A percentile compares a stretch with the other conserved stretches of the same genome.
Conservation (phyloP, 2,797 vertebrate species). For the Austrolebias charrua region DNA sequence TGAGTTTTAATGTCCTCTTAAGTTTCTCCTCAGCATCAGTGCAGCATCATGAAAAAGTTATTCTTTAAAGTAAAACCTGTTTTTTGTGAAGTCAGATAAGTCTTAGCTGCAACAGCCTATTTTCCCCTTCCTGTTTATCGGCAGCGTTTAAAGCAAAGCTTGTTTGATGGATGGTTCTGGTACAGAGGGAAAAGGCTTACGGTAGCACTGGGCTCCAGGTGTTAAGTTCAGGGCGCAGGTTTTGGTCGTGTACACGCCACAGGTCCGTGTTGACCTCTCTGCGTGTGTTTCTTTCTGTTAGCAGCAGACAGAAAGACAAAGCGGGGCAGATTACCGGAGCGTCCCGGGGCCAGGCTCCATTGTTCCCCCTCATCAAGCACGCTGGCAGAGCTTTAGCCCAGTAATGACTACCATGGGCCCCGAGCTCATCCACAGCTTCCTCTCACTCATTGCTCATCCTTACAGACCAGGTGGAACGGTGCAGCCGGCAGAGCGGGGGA, state of each 20-base stretch:
- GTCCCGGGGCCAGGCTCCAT: constrained; percentile 69
- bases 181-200: neutral
- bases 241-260: neutral
- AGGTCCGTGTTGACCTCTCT: constrained; percentile 25
- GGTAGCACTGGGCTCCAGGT: constrained; percentile 17
- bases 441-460: constrained; percentile 73
- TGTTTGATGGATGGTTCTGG: constrained; percentile 21
- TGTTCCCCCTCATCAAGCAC: constrained; percentile 78
- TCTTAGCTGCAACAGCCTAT: constrained; percentile 40
- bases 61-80: too few species aligned
- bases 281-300: constrained; percentile 35
- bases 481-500: constrained; percentile 28
- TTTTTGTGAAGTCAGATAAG: constrained; percentile 11
- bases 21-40: too few species aligned
- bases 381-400: constrained; percentile 73
- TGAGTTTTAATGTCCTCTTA: too few species aligned
- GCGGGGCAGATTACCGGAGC: constrained; percentile 73
- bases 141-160: constrained; percentile 23
- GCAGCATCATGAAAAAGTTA: too few species aligned
- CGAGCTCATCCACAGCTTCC: constrained; percentile 60
- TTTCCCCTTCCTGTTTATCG: constrained; percentile 18
- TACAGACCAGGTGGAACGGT: constrained; percentile 60
- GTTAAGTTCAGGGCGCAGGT: constrained; percentile 39
- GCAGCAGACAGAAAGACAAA: constrained; percentile 73
- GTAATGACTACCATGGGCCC: constrained; percentile 71